Percentiles rank a stretch among this genome's conserved stretches.
phyloP scores from a whole-genome alignment of 2,888 invertebrate genomes.

The Cryptocheilus praepositus region DNA sequence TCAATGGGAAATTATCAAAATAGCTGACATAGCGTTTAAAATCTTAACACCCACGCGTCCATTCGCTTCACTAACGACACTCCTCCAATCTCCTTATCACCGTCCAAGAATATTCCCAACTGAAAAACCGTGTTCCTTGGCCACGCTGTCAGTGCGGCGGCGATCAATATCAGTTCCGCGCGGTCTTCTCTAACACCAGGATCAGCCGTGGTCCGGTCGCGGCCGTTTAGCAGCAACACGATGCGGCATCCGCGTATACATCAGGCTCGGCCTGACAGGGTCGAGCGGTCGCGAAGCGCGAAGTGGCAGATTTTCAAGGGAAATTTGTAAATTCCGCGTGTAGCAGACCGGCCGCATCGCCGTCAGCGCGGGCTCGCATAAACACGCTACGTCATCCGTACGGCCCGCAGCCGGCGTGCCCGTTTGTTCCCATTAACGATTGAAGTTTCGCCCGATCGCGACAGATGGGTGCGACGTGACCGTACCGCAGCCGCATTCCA shows the following conservation, averaged over 20 bases:
- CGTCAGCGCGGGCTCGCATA: slow-evolving; percentile 51
- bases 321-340: slow-evolving; percentile 63
- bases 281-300: slow-evolving; percentile 19
- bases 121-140: too few species aligned
- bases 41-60: too few species aligned
- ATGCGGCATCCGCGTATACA: slow-evolving; percentile 61
- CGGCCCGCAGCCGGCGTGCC: slow-evolving; percentile 48
- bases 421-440: slow-evolving; percentile 70
- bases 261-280: slow-evolving; percentile 55
- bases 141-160: too few species aligned
- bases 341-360: slow-evolving; percentile 27
- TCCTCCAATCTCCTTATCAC: too few species aligned
- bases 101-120: too few species aligned
- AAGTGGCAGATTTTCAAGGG: slow-evolving; percentile 58
- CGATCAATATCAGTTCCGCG: too few species aligned
- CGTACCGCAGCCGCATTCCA: slow-evolving; percentile 64
- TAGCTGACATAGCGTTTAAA: too few species aligned
- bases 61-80: too few species aligned
- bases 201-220: not conserved
- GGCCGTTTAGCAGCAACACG: slow-evolving; percentile 43
- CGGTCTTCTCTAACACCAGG: too few species aligned
- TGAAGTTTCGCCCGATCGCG: slow-evolving; percentile 68
- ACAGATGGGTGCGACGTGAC: slow-evolving; percentile 71
- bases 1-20: too few species aligned
- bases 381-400: slow-evolving; percentile 55